These are phyloP conservation scores for Phyllopteryx taeniolatus DNA, from an alignment of 2,113 vertebrate genomes.

Conservation along the genomic window DNA sequence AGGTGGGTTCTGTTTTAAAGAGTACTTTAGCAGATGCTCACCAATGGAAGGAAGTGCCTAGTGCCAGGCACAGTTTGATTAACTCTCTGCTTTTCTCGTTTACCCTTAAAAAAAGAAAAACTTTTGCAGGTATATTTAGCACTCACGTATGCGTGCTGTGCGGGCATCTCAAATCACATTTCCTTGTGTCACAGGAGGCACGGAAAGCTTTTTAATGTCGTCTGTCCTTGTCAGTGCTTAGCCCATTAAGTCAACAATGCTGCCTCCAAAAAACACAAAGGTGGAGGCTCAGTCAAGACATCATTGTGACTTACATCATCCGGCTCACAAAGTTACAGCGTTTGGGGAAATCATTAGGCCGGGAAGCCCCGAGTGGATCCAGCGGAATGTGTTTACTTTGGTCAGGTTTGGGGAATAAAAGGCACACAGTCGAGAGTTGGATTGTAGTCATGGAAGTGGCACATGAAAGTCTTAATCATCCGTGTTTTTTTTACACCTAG, in stretches of 20 bases:
- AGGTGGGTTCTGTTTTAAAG: slow-evolving; percentile 11
- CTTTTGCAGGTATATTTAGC: slow-evolving; percentile 30
- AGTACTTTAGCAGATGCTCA: slow-evolving; percentile 28
- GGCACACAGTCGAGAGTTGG: slow-evolving; percentile 1
- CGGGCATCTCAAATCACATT: slow-evolving; percentile 27
- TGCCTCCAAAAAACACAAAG: slow-evolving; percentile 2
- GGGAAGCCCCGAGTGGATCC: slow-evolving; percentile 3
- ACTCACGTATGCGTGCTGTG: slow-evolving; percentile 27
- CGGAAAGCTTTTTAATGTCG: background rate
- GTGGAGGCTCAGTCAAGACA: slow-evolving; percentile 7
- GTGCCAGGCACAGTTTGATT: slow-evolving; percentile 42
- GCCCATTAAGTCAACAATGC: slow-evolving; percentile 17
- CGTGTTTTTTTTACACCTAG: no score
- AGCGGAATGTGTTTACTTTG: slow-evolving; percentile 25
- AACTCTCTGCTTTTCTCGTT: slow-evolving; percentile 25
- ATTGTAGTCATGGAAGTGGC: slow-evolving; percentile 13
- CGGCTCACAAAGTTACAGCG: slow-evolving; percentile 14
- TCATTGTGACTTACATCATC: slow-evolving; percentile 7
- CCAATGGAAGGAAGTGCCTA: slow-evolving; percentile 44
- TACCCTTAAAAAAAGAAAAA: background rate
- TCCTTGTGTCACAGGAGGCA: slow-evolving; percentile 29
- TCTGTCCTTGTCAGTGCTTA: slow-evolving; percentile 26
- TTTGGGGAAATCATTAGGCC: slow-evolving; percentile 46
- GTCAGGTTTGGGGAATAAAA: slow-evolving; percentile 18
- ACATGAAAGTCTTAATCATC: background rate